Base-by-base conservation (phyloP, 2,797 vertebrate genomes). In the Tolypeutes matacus region DNA sequence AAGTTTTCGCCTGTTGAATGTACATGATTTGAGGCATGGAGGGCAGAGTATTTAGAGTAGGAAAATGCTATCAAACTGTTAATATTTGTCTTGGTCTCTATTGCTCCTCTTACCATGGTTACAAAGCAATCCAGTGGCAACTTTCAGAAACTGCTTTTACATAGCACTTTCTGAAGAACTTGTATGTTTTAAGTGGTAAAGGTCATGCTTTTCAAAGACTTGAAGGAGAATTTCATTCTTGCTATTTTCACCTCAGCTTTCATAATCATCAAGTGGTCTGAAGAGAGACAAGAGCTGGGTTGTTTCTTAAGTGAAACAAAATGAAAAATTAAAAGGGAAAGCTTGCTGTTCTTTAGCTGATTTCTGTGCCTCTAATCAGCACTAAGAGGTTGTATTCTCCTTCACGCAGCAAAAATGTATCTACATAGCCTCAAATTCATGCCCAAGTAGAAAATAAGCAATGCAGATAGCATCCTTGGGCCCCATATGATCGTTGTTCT, bases 261-360 rank as follows among this genome's bases (percentile, higher is more conserved):
- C 75, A 3, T 80, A 70, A 62, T 64, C 46, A 23, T 67, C 7
- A 76, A 20, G 25, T 89, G 82, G 92, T 51, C 23, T 31, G 64
- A 72, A 89, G 62, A 64, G 51, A 84, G 86, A 76, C 46, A 53
- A 62, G 70, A 78, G 64, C 46, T 65, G 76, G 83, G n/a, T 90
- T 42, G 34, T 20, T 70, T 87, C 69, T 53, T 49, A 53, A 82
- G 31, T 12, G n/a, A 53, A 60, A 34, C 46, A 49, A 82, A 90
- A 64, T 10, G 36, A 36, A 67, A 78, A 42, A 34, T n/a, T 12
- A 29, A 12, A 60, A 53, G 7, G 4, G 34, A 12, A 39, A 81
- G 62, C 17, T 60, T 80, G 56, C 29, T 14, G 0, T 56, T 77
- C 73, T 53, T 20, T 6, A 8, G 18, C 46, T 27, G 67, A n/a